Evolutionary conservation across 2,113 vertebrate species (phyloP).

Genomic region (Morphnarchus princeps): DNA sequence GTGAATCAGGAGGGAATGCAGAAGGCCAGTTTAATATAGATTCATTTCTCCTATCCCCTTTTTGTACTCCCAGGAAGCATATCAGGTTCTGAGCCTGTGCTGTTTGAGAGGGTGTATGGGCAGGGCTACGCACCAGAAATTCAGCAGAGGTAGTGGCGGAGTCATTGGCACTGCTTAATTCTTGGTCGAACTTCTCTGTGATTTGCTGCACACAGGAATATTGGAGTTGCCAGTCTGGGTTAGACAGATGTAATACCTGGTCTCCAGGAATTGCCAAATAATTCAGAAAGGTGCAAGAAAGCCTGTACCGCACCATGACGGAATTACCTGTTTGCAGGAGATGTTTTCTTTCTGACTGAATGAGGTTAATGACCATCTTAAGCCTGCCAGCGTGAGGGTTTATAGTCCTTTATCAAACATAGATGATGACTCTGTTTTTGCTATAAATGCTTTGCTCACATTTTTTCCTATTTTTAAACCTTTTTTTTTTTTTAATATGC

Average conservation of each 20-base stretch:
- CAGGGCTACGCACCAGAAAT: neutral
- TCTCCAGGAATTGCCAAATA: neutral
- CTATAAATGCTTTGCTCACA: neutral
- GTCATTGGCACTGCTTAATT: neutral
- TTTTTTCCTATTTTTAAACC: neutral
- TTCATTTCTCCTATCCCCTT: neutral
- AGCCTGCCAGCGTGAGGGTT: neutral
- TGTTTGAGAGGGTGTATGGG: neutral
- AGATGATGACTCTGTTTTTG: neutral
- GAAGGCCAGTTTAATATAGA: neutral
- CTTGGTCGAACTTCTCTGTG: neutral
- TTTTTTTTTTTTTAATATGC: neutral
- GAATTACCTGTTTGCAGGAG: neutral
- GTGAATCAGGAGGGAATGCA: neutral
- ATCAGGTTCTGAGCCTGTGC: neutral
- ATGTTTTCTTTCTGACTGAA: slow-evolving; percentile 39
- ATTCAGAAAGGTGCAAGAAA: neutral
- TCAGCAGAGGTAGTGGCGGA: neutral
- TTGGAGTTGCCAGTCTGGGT: neutral
- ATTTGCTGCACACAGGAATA: neutral
- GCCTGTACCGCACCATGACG: neutral
- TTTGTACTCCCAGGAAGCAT: neutral
- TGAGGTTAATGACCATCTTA: slow-evolving; percentile 42
- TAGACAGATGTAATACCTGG: neutral
- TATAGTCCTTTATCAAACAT: slow-evolving; percentile 17